These are phyloP conservation scores for Caenorhabditis wallacei DNA, from an alignment of 2,888 invertebrate genomes.

Conservation along the genomic window DNA sequence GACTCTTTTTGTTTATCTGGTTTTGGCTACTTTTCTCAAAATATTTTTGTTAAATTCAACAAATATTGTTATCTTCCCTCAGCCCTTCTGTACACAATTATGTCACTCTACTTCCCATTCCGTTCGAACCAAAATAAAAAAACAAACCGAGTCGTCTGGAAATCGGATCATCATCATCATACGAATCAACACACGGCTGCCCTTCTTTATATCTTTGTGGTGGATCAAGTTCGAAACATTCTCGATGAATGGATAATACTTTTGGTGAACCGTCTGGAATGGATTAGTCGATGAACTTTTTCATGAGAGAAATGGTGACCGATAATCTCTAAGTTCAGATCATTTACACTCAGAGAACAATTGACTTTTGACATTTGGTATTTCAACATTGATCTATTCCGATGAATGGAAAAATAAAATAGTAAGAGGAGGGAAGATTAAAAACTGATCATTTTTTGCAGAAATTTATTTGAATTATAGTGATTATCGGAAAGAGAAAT, in stretches of 20 bases:
- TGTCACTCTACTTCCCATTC: constrained; percentile 1
- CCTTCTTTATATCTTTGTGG: constrained; percentile 19
- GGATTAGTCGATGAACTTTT: constrained; percentile 43
- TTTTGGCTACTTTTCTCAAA: background rate
- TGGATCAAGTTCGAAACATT: constrained; percentile 55
- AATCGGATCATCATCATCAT: constrained; percentile 49
- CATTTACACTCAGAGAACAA: constrained; percentile 13
- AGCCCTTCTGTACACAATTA: too few species aligned
- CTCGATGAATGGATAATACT: constrained; percentile 62
- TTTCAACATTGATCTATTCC: constrained; percentile 24
- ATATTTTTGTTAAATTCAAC: background rate
- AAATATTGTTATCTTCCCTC: background rate
- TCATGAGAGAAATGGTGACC: constrained; percentile 4
- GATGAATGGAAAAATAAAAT: background rate
- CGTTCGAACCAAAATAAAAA: too few species aligned
- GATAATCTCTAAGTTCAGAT: constrained; percentile 14
- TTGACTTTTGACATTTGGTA: constrained; percentile 35
- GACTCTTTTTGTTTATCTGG: background rate
- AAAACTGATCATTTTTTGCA: background rate
- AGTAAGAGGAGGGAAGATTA: background rate
- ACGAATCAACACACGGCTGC: constrained; percentile 53
- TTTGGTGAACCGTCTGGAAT: constrained; percentile 53
- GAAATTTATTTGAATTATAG: too few species aligned
- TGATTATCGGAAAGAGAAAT: background rate
- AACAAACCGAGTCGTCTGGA: constrained; percentile 53